Evolutionary conservation across 2,888 invertebrate species (phyloP), one percentile per base, ranked within the genome.

Genomic region (Hemaris fuciformis): DNA sequence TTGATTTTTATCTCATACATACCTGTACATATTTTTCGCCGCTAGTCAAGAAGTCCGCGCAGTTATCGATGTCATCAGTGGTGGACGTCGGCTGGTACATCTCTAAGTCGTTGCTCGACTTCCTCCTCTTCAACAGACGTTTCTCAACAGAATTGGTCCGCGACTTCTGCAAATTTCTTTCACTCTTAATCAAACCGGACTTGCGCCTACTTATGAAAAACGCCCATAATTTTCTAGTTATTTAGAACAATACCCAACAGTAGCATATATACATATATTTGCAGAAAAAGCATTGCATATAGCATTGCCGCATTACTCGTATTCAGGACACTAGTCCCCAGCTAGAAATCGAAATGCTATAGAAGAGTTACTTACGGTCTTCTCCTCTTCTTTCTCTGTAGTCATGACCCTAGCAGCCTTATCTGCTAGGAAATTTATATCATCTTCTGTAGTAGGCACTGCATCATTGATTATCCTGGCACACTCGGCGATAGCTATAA

Each of bases 81-180:
- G 92, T 92, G 0, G 92, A 92, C 0, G 89, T 89, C 0, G 92
- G 92, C 66, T 91, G 92, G 61, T 91, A 90, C 89, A 91, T 90
- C 61, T 91, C 91, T 18, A 89, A 64, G 59, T 91, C 91, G 65
- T 88, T 88, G 20, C 90, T 89, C 0, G 90, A 91, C 76, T 88
- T 90, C 62, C 89, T 78, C 3, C 91, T 73, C 57, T 89, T 90
- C 6, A 61, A 23, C 3, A 61, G 41, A 22, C 86, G 70, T 63
- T 88, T 88, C 56, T 90, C 89, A 0, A 79, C 69, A 0, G 85
- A 85, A 59, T 77, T 85, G 22, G 76, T 60, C n/a, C 25, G 48
- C 3, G 48, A 48, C 25, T 48, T 48, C 48, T 48, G 27, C 2
- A 7, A 48, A 48, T 48, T 13, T 45, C n/a, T 13, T n/a, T n/a